phyloP scores from a whole-genome alignment of 2,113 vertebrate genomes.

The Rhea pennata region DNA sequence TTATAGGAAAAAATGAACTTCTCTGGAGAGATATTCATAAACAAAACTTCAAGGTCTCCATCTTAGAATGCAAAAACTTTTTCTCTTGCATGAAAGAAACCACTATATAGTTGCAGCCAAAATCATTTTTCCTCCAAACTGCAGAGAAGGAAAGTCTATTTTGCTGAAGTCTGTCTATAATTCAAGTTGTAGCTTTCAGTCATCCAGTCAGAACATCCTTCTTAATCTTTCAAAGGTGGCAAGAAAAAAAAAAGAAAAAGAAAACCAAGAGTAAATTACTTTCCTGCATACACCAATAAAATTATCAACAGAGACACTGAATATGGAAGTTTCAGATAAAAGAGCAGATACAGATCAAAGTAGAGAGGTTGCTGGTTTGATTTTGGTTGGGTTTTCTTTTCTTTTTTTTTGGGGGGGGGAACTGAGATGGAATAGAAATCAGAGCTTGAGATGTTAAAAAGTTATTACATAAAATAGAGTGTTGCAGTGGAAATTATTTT shows the following conservation, averaged over 20 bases:
- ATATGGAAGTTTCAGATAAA: not conserved
- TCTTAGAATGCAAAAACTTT: conserved; percentile 26
- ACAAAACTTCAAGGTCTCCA: conserved; percentile 56
- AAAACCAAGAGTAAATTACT: not conserved
- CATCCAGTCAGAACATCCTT: not conserved
- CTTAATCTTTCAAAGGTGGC: not conserved
- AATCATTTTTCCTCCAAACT: not conserved
- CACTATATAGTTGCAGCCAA: not conserved
- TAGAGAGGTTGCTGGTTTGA: not conserved
- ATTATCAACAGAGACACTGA: not conserved
- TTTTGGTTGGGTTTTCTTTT: not conserved
- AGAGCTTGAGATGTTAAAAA: not conserved
- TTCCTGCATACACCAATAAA: not conserved
- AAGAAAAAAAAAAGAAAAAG: not conserved
- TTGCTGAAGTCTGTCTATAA: conserved; percentile 8
- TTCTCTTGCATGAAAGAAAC: conserved; percentile 35
- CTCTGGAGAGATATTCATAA: conserved; percentile 45
- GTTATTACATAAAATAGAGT: not conserved
- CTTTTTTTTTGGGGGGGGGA: not conserved
- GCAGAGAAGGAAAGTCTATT: conserved; percentile 6
- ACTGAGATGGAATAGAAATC: not conserved
- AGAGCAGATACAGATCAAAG: not conserved
- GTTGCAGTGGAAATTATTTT: not conserved
- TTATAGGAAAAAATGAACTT: conserved; percentile 7
- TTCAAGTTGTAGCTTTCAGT: not conserved